Evolutionary conservation across 2,797 vertebrate species (phyloP), one percentile per base, ranked within the genome.

Genomic region (Macropodus opercularis): DNA sequence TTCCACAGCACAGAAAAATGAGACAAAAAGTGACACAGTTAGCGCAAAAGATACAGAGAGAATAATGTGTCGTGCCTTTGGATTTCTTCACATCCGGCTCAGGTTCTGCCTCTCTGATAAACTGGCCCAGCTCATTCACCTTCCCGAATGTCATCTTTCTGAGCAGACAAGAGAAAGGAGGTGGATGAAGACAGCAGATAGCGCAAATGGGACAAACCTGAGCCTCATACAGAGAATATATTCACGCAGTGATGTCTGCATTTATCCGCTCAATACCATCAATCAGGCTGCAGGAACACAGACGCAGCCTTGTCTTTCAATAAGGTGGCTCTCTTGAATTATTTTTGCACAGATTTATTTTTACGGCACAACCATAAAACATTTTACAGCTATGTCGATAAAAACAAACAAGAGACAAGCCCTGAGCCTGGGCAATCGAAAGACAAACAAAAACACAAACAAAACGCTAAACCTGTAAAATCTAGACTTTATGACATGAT

Each of bases 21-120:
- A 59, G 68, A 76, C 50, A 24, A 76, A 62, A 71, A 39, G 58
- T 53, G 80, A 56, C 51, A 41, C 52, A 67, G 13, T 26, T 26
- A 63, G 19, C 31, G 21, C 7, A 58, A 54, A 62, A n/a, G 21
- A 50, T 23, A 67, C 10, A 32, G 11, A 34, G 35, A 48, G 29
- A 38, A 64, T 43, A 67, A 53, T 34, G 36, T 72, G 63, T 75
- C 83, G 59, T 87, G 94, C 98, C 98, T 95, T 95, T 98, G 42
- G 97, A 99, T 91, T 98, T 99, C 93, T 98, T 99, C 63, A 97
- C 92, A 75, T 99, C 97, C 1, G 98, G 98, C 80, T 99, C 97
- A 5, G 97, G 98, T 80, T 99, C 98, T 14, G 98, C 97, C 87
- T 99, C 98, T 83, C 97, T 91, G 87, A 99, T 98, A 72, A 99